Evolutionary conservation across 37 sponge, comb jelly and placozoan species (phyloP).

Genomic region (Oopsacas minuta): DNA sequence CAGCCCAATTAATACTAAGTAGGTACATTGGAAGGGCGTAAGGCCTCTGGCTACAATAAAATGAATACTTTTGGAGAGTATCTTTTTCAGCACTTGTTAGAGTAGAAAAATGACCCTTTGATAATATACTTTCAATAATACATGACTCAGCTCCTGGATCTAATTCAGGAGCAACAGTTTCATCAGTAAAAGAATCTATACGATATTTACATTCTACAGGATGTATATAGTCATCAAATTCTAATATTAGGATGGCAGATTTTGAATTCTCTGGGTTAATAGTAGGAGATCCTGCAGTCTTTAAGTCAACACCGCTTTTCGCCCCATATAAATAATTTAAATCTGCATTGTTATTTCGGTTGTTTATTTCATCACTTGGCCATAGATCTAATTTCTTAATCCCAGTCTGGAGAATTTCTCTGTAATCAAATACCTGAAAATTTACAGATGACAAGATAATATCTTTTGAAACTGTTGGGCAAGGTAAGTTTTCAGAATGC

Average conservation of each 20-base stretch:
- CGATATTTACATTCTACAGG: slow-evolving; percentile 59
- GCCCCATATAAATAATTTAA: not conserved
- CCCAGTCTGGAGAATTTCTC: slow-evolving; percentile 39
- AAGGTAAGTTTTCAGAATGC: not conserved
- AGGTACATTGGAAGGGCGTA: slow-evolving; percentile 66
- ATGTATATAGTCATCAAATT: slow-evolving; percentile 62
- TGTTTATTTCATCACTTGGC: slow-evolving; percentile 31
- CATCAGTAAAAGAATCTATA: not conserved
- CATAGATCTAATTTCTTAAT: slow-evolving; percentile 51
- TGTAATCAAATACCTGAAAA: slow-evolving; percentile 76
- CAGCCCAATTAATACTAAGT: slow-evolving; percentile 62
- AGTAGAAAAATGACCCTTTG: not conserved
- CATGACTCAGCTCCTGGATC: not conserved
- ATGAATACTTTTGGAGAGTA: not conserved
- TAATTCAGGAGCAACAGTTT: not conserved
- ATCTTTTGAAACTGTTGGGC: not conserved
- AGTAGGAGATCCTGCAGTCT: slow-evolving; percentile 52
- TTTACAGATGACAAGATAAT: slow-evolving; percentile 58
- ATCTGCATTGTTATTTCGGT: not conserved
- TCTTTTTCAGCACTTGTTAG: slow-evolving; percentile 23
- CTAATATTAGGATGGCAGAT: slow-evolving; percentile 53
- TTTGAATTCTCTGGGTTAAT: slow-evolving; percentile 60
- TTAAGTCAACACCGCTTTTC: slow-evolving; percentile 16
- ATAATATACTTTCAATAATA: not conserved
- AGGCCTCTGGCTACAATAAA: not conserved